Conservation (phyloP, 2,888 invertebrate genomes). For the Oscheius sp. region DNA sequence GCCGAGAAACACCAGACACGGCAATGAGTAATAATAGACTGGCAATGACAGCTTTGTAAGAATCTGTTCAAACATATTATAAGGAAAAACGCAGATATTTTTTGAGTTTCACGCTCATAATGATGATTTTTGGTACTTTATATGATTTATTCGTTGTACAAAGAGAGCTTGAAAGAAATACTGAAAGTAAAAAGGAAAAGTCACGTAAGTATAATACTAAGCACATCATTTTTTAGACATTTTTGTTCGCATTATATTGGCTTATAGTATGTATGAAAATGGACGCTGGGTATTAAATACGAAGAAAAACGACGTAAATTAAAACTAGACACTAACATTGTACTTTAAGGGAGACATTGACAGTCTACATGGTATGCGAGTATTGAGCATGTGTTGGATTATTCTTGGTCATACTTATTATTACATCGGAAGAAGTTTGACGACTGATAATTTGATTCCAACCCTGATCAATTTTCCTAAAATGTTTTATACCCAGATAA, state of each 20-base stretch:
- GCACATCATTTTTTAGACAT: constrained; percentile 35
- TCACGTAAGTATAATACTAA: constrained; percentile 6
- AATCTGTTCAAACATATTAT: neutral
- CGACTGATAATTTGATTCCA: constrained; percentile 66
- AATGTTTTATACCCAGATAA: constrained; percentile 71
- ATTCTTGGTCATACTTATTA: constrained; percentile 74
- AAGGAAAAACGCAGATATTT: constrained; percentile 54
- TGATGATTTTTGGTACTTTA: constrained; percentile 63
- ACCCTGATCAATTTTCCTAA: constrained; percentile 69
- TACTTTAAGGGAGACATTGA: constrained; percentile 39
- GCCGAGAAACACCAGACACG: constrained; percentile 58
- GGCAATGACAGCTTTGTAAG: constrained; percentile 62
- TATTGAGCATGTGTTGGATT: constrained; percentile 76
- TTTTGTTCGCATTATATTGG: constrained; percentile 60
- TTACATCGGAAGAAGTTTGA: constrained; percentile 67
- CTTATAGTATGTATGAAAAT: constrained; percentile 75
- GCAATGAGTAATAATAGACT: constrained; percentile 54
- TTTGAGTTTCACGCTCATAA: constrained; percentile 56
- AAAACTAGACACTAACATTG: neutral
- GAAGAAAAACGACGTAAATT: constrained; percentile 37
- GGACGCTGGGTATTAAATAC: constrained; percentile 72
- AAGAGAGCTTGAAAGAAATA: constrained; percentile 18
- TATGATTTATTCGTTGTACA: constrained; percentile 66
- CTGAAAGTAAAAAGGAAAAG: constrained; percentile 3
- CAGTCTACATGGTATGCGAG: constrained; percentile 68